These are phyloP conservation scores for Danio choprae DNA, from an alignment of 2,797 vertebrate genomes.

Conservation along the genomic window DNA sequence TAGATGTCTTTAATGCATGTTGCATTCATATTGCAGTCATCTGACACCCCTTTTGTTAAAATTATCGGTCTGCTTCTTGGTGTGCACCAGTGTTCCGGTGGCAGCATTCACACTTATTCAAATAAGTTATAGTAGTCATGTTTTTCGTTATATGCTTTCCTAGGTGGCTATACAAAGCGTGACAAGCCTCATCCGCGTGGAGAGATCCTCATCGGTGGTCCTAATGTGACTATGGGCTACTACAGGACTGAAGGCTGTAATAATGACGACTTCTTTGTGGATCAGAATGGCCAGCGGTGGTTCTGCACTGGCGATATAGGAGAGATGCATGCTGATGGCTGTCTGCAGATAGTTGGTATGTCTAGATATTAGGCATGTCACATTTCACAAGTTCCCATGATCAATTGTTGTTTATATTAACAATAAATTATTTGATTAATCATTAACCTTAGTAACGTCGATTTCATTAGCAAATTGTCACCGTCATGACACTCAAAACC, in stretches of 20 bases:
- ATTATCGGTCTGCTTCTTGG: too few relatives aligned
- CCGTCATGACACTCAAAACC: too few relatives aligned
- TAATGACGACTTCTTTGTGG: conserved; percentile 85
- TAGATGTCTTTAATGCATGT: too few relatives aligned
- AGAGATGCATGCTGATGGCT: conserved; percentile 92
- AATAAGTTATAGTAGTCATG: neutral
- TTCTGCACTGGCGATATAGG: conserved; percentile 97
- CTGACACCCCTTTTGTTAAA: too few relatives aligned
- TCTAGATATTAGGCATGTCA: conserved; percentile 6
- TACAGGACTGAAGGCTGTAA: conserved; percentile 84
- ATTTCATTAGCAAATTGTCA: too few relatives aligned
- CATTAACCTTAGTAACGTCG: too few relatives aligned
- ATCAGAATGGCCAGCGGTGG: conserved; percentile 91
- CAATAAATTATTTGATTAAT: too few relatives aligned
- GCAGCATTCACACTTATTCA: too few relatives aligned
- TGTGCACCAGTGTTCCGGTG: too few relatives aligned
- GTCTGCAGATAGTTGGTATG: conserved; percentile 96
- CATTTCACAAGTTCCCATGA: too few relatives aligned
- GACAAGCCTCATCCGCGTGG: conserved; percentile 94
- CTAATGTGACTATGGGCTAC: conserved; percentile 96
- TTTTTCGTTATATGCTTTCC: neutral
- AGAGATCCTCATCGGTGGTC: conserved; percentile 93
- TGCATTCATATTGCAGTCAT: too few relatives aligned
- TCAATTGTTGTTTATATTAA: too few relatives aligned
- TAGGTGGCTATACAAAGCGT: conserved; percentile 90